Evolutionary conservation across 92 coral and sea anemone genomes (phyloP).

Genomic region (Palythoa heliodiscus): DNA sequence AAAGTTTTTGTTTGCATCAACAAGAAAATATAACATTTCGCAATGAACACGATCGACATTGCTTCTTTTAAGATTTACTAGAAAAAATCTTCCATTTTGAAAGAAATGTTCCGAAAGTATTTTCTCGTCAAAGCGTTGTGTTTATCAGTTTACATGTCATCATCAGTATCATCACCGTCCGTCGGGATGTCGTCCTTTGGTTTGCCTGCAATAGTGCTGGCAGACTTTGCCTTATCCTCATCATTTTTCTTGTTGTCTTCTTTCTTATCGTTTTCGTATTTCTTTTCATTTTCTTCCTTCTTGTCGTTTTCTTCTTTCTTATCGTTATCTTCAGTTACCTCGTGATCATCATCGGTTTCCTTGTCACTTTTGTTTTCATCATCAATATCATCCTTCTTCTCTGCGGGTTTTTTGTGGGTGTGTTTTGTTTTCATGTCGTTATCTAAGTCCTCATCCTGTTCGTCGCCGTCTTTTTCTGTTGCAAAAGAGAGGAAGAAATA

Average conservation of each 20-base stretch:
- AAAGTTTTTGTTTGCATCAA: not conserved
- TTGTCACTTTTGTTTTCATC: not conserved
- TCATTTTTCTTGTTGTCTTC: conserved; percentile 1
- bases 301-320: conserved; percentile 10
- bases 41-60: not conserved
- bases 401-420: not conserved
- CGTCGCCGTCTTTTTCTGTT: conserved; percentile 29
- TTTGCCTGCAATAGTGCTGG: conserved; percentile 31
- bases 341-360: conserved; percentile 48
- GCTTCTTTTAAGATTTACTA: not conserved
- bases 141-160: conserved; percentile 19
- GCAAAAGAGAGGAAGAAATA: not conserved
- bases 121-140: not conserved
- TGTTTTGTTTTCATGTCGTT: conserved; percentile 15
- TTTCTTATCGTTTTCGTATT: conserved; percentile 14
- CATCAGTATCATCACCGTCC: conserved; percentile 28
- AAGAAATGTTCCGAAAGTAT: not conserved
- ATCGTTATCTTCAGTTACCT: conserved; percentile 59
- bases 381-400: conserved; percentile 37
- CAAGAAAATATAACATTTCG: not conserved
- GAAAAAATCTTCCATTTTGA: not conserved
- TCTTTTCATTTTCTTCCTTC: conserved; percentile 32
- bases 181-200: conserved; percentile 36
- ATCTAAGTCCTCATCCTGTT: conserved; percentile 20
- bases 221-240: not conserved